Evolutionary conservation across 64 coral and sea anemone species (phyloP), one percentile per base, ranked within the genome.

Genomic region (Acropora yongei): DNA sequence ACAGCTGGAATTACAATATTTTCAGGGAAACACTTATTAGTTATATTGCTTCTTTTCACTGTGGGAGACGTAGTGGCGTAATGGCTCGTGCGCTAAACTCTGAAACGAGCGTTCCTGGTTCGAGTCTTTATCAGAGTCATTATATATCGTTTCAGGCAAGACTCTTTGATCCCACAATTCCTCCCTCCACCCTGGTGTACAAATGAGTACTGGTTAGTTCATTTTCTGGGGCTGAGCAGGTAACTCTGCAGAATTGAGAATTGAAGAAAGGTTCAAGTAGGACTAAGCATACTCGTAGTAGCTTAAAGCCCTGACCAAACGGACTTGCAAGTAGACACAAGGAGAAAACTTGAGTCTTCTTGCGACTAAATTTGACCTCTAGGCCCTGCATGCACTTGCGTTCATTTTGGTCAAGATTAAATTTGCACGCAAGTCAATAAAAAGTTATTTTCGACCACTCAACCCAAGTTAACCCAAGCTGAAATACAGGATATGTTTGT

Each of bases 401-500:
- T 89, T 90, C 77, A 90, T 74, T 90, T 90, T 90, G 76, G 88
- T 90, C 88, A 77, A 79, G 88, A 90, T 90, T 74, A 90, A 90
- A 90, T 90, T 90, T 90, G 76, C 77, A 53, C 77, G 76, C 77
- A 90, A 66, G 61, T 11, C 61, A 66, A 66, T 66, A 66, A 66
- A 66, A 66, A 66, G 61, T 66, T 66, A 66, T 66, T 66, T 66
- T 66, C 61, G 61, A 66, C 61, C 61, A 66, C 61, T 66, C 61
- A 66, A 66, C 61, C 61, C 61, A 66, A 66, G 61, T 66, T 66
- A 66, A 66, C 61, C 9, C 61, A 66, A 66, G 61, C 61, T 66
- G 61, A 66, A 66, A 66, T 66, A 66, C 61, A 66, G 61, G 61
- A 66, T 66, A 66, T 66, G 61, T 66, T 83, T 66, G 61, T 14